phyloP scores from a whole-genome alignment of 2,113 vertebrate species.

The Brienomyrus longianalis region DNA sequence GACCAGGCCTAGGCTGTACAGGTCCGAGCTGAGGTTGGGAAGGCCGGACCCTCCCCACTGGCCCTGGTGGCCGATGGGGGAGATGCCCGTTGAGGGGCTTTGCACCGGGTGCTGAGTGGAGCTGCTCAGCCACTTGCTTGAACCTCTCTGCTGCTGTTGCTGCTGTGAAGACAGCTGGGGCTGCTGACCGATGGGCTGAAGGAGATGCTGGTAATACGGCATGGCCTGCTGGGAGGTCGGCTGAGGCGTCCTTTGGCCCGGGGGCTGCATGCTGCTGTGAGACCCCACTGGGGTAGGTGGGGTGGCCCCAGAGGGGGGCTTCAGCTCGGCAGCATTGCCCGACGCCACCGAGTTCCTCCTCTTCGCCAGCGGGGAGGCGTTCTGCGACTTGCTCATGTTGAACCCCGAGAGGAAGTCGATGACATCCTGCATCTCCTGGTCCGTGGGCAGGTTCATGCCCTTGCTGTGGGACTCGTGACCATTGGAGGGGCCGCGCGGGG shows the following conservation, averaged over 20 bases:
- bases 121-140: conserved; percentile 78
- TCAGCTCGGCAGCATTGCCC: conserved; percentile 74
- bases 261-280: conserved; percentile 65
- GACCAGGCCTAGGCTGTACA: conserved; percentile 92
- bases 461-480: conserved; percentile 80
- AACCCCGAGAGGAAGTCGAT: conserved; percentile 98
- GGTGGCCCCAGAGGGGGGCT: conserved; percentile 65
- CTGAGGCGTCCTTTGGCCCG: conserved; percentile 27
- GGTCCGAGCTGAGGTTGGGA: conserved; percentile 86
- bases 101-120: conserved; percentile 65
- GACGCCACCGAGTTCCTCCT: conserved; percentile 85
- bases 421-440: conserved; percentile 99
- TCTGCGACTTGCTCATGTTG: conserved; percentile 97
- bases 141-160: conserved; percentile 59
- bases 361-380: conserved; percentile 84
- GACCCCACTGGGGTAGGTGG: conserved; percentile 65
- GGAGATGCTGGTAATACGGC: conserved; percentile 86
- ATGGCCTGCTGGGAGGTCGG: conserved; percentile 69
- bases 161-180: conserved; percentile 55
- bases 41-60: conserved; percentile 82
- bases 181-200: conserved; percentile 78
- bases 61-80: conserved; percentile 71
- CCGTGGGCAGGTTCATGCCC: conserved; percentile 93
- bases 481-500: conserved; percentile 49
- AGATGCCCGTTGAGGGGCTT: conserved; percentile 63